Conservation (phyloP, 2,113 vertebrate genomes). For the Urocitellus parryii region DNA sequence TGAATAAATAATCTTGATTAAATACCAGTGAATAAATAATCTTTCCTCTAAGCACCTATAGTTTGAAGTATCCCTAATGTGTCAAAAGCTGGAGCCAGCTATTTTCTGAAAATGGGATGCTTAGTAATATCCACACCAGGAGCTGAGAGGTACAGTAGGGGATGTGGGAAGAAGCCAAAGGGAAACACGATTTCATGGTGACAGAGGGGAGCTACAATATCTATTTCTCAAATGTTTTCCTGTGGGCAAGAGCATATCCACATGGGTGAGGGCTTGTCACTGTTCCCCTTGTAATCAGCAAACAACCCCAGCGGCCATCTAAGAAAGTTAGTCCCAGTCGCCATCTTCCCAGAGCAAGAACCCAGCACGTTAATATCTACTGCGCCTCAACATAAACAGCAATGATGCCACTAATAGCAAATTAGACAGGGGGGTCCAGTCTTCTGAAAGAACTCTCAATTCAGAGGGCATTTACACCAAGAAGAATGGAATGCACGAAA, state of each 20-base stretch:
- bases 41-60: neutral
- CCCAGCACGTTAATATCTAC: neutral
- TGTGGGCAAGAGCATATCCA: neutral
- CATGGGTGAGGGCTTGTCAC: too few relatives aligned
- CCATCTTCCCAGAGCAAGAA: neutral
- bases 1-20: neutral
- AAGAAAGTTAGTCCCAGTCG: neutral
- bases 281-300: neutral
- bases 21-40: neutral
- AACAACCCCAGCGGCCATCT: neutral
- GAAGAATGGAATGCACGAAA: slow-evolving; percentile 26
- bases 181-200: neutral
- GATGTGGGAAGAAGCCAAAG: neutral
- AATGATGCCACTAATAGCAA: neutral
- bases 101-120: neutral
- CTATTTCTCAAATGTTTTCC: neutral
- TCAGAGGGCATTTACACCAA: neutral
- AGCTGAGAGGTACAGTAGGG: neutral
- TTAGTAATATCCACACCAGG: neutral
- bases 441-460: neutral
- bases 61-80: neutral
- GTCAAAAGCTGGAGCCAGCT: neutral
- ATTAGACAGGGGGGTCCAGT: neutral
- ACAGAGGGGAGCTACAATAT: neutral
- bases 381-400: neutral